Evolutionary conservation across 2,888 invertebrate species (phyloP).

Genomic region (Morinoia aosen): DNA sequence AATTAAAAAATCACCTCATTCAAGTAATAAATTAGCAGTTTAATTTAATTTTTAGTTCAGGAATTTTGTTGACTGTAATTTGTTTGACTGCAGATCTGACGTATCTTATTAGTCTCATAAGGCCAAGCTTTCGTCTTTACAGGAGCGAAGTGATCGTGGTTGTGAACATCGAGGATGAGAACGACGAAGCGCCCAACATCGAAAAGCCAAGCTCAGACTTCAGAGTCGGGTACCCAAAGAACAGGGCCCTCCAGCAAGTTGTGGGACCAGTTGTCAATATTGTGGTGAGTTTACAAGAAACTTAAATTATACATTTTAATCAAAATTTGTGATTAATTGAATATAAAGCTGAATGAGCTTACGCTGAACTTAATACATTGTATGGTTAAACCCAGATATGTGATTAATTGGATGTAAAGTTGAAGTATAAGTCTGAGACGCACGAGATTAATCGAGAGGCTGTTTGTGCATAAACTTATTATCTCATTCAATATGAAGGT

Average conservation of each 20-base stretch:
- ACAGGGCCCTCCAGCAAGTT: slow-evolving; percentile 55
- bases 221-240: slow-evolving; percentile 54
- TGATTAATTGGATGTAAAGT: neutral
- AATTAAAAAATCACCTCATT: too few relatives aligned
- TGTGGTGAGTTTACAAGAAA: slow-evolving; percentile 25
- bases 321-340: too few relatives aligned
- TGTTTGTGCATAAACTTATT: neutral
- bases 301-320: neutral
- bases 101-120: too few relatives aligned
- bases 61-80: too few relatives aligned
- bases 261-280: slow-evolving; percentile 59
- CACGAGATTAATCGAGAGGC: neutral
- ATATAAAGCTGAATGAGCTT: too few relatives aligned
- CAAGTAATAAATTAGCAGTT: too few relatives aligned
- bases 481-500: neutral
- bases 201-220: neutral
- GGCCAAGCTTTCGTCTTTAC: neutral
- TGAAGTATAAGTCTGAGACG: neutral
- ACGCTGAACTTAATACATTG: too few relatives aligned
- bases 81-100: too few relatives aligned
- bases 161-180: slow-evolving; percentile 44
- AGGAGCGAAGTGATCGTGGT: slow-evolving; percentile 55
- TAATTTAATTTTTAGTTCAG: too few relatives aligned
- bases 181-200: slow-evolving; percentile 57
- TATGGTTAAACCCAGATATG: too few relatives aligned